Evolutionary conservation across 2,888 invertebrate species (phyloP).

Genomic region (Volucella inanis): DNA sequence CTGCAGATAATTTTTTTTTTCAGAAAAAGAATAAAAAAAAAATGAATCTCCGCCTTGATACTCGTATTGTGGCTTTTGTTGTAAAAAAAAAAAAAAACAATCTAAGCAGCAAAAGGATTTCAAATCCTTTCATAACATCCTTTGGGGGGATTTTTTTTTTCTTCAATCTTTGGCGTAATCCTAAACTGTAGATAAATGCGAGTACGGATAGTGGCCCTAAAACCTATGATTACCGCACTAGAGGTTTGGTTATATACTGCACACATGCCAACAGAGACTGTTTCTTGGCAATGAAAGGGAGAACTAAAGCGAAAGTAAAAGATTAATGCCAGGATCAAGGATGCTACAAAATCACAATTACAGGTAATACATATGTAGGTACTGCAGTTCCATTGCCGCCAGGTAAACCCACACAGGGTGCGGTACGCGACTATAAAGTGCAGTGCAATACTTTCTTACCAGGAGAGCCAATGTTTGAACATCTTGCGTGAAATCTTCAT

Average conservation of each 20-base stretch:
- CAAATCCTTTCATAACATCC: conserved; percentile 68
- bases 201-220: conserved; percentile 8
- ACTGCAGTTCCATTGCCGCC: conserved; percentile 51
- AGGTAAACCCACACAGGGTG: conserved; percentile 59
- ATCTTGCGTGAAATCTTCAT: conserved; percentile 72
- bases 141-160: conserved; percentile 15
- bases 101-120: conserved; percentile 40
- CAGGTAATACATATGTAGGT: conserved; percentile 64
- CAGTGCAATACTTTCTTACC: background rate
- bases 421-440: conserved; percentile 18
- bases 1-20: conserved; percentile 34
- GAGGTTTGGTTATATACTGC: conserved; percentile 48
- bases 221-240: conserved; percentile 29
- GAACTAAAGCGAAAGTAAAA: conserved; percentile 71
- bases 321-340: conserved; percentile 63
- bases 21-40: background rate
- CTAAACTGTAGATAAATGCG: conserved; percentile 58
- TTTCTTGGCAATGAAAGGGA: conserved; percentile 42
- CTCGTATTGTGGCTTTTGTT: conserved; percentile 58
- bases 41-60: conserved; percentile 46
- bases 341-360: conserved; percentile 54
- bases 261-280: conserved; percentile 32
- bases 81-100: conserved; percentile 9
- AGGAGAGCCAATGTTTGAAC: conserved; percentile 60
- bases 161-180: conserved; percentile 58